Conservation (phyloP, 1,140 invertebrate species). For the Oncopodura yosiiana region DNA sequence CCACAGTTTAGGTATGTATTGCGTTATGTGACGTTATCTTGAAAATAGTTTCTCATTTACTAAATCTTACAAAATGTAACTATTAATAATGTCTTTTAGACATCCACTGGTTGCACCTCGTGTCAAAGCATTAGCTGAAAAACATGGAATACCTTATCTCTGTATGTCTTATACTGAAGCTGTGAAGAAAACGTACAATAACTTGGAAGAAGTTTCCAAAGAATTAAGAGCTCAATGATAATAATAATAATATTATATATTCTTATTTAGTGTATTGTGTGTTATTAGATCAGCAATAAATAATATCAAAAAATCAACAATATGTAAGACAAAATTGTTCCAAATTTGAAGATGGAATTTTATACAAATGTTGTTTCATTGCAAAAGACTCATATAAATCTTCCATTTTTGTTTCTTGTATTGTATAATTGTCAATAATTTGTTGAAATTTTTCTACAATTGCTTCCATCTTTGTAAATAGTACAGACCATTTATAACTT, state of each 20-base stretch:
- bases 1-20: not conserved
- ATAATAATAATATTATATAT: too few relatives aligned
- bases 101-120: constrained; percentile 22
- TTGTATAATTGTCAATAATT: constrained; percentile 1
- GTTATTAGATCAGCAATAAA: too few relatives aligned
- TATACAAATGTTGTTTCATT: constrained; percentile 5
- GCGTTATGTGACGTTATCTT: not conserved
- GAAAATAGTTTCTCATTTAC: constrained; percentile 32
- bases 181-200: constrained; percentile 18
- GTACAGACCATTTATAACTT: not conserved
- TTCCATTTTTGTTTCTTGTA: not conserved
- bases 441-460: not conserved
- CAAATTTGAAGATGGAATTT: not conserved
- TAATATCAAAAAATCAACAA: too few relatives aligned
- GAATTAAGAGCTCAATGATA: constrained; percentile 13
- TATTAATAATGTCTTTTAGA: constrained; percentile 26
- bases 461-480: not conserved
- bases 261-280: too few relatives aligned
- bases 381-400: constrained; percentile 8
- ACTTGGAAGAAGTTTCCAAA: constrained; percentile 26
- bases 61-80: constrained; percentile 30
- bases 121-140: constrained; percentile 20
- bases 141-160: constrained; percentile 27
- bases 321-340: constrained; percentile 7
- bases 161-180: constrained; percentile 19